These are phyloP conservation scores for Papilio protenor DNA, from an alignment of 2,888 invertebrate species.

Conservation along the genomic window DNA sequence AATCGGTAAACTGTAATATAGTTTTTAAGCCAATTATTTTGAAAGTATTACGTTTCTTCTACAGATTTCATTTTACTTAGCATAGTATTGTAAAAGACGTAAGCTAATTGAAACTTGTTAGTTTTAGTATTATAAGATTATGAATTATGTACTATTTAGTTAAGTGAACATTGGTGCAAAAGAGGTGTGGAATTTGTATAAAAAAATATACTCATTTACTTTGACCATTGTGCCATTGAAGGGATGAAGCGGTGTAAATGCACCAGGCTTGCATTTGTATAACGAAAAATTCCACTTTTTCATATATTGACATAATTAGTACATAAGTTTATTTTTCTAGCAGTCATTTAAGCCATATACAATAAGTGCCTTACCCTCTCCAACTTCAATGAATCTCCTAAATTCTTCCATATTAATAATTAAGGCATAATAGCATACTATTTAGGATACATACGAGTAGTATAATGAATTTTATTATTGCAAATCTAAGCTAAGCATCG, in stretches of 20 bases:
- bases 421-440: slow-evolving; percentile 53
- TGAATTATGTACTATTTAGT: slow-evolving; percentile 43
- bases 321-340: slow-evolving; percentile 51
- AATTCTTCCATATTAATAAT: slow-evolving; percentile 54
- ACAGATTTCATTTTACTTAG: slow-evolving; percentile 8
- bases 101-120: slow-evolving; percentile 18
- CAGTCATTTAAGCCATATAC: slow-evolving; percentile 64
- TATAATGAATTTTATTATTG: slow-evolving; percentile 27
- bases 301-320: slow-evolving; percentile 46
- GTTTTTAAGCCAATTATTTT: slow-evolving; percentile 23
- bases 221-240: slow-evolving; percentile 65
- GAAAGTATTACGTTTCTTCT: slow-evolving; percentile 28
- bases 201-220: slow-evolving; percentile 58
- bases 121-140: slow-evolving; percentile 3
- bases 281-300: slow-evolving; percentile 41
- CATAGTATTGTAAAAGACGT: neutral
- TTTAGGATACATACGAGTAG: slow-evolving; percentile 42
- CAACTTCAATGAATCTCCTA: slow-evolving; percentile 55
- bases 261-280: slow-evolving; percentile 57
- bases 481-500: slow-evolving; percentile 30
- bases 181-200: slow-evolving; percentile 54
- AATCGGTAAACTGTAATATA: slow-evolving; percentile 19
- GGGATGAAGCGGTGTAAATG: slow-evolving; percentile 47
- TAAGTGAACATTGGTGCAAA: slow-evolving; percentile 61
- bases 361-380: slow-evolving; percentile 50